These are phyloP conservation scores for Hartigia nigra DNA, from an alignment of 2,888 invertebrate species.

Conservation along the genomic window DNA sequence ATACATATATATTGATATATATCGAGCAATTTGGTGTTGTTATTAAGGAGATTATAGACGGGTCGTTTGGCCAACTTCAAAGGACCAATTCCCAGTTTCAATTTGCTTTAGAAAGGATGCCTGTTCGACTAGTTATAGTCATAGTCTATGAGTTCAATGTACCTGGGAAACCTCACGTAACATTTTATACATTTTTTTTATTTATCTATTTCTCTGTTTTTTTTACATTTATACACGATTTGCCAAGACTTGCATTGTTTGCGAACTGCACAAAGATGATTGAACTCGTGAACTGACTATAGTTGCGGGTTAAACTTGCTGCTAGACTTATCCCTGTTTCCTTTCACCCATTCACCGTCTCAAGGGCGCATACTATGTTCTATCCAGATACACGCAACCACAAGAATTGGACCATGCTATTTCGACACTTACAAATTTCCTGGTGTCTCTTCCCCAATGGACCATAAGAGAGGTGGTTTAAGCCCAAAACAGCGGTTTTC, in stretches of 20 bases:
- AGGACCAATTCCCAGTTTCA: constrained; percentile 62
- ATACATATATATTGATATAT: background rate
- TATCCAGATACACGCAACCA: constrained; percentile 15
- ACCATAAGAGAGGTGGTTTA: background rate
- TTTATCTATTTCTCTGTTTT: too few species aligned
- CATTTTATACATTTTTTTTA: too few species aligned
- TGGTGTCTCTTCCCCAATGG: background rate
- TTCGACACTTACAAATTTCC: background rate
- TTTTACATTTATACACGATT: too few species aligned
- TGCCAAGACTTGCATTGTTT: too few species aligned
- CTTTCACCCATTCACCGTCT: constrained; percentile 24
- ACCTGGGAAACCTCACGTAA: too few species aligned
- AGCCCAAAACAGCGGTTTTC: background rate
- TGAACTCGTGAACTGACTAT: too few species aligned
- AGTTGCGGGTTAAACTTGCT: constrained; percentile 42
- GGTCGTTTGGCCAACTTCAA: constrained; percentile 58
- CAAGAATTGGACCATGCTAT: background rate
- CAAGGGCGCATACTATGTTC: constrained; percentile 31
- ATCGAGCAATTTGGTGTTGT: constrained; percentile 33
- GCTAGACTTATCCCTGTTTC: constrained; percentile 24
- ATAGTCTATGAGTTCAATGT: too few species aligned
- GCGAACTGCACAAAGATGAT: too few species aligned
- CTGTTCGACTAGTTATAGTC: background rate
- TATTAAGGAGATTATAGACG: constrained; percentile 59
- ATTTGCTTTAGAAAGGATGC: constrained; percentile 42